Evolutionary conservation across 2,888 invertebrate genomes (phyloP), one percentile per base, ranked within the genome.

Genomic region (Callyntrura sp.): DNA sequence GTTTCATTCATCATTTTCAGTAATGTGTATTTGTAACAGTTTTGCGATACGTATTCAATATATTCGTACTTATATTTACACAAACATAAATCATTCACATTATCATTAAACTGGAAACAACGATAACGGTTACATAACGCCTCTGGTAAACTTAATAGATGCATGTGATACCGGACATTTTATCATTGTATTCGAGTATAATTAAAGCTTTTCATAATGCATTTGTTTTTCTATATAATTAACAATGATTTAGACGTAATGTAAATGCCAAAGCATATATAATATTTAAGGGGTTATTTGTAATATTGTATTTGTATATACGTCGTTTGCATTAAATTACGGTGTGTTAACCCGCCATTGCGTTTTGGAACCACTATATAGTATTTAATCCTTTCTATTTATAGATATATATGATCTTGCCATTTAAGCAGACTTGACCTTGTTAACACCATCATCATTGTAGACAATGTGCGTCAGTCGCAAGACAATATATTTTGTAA

Each of bases 201-300:
- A 68, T 68, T 68, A 68, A 68, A 68, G 68, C 68, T 68, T 68
- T 20, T 17, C n/a, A 35, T n/a, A 68, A 35, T 68, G 68, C 14
- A 5, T 35, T 35, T 35, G 14, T 20, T n/a, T 28, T 35, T 68
- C 35, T 68, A 35, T 6, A n/a, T 68, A 68, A 35, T 35, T 0
- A 62, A 23, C 23, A 23, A 23, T 62, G 25, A 25, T 62, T 62
- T 25, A 51, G 12, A n/a, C 62, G 12, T 55, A 14, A 62, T 25
- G 62, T 14, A 62, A 62, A 62, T 62, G 23, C 62, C 1, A 62
- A 62, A 62, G 62, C 62, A 23, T 62, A n/a, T 51, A 14, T 14
- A 35, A 35, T 35, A 35, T 35, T 35, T 35, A 35, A 35, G 35
- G 35, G 35, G 35, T 35, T 35, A 35, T 35, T 35, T 4, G 35